These are phyloP conservation scores for Pontoporia blainvillei DNA, from an alignment of 2,113 vertebrate genomes.

Conservation along the genomic window DNA sequence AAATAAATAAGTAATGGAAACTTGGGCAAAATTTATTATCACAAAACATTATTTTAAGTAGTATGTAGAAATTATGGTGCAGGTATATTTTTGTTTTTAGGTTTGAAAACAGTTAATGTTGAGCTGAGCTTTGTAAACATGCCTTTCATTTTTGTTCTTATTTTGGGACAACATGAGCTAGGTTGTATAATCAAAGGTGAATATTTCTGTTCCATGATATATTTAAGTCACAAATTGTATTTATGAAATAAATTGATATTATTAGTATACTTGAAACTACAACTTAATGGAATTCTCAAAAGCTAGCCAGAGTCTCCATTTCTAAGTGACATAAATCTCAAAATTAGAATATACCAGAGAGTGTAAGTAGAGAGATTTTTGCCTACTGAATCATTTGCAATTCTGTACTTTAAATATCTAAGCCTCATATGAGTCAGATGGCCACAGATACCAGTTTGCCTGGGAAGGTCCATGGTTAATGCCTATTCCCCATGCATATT, in stretches of 20 bases:
- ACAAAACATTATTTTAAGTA: conserved; percentile 51
- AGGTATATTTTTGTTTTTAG: conserved; percentile 13
- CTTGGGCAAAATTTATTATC: background rate
- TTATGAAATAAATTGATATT: background rate
- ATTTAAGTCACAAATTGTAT: background rate
- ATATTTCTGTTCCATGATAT: background rate
- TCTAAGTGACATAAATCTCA: background rate
- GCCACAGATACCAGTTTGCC: background rate
- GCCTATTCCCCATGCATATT: accelerated
- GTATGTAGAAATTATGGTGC: conserved; percentile 36
- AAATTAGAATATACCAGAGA: background rate
- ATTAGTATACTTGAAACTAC: background rate
- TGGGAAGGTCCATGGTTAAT: background rate
- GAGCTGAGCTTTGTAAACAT: background rate
- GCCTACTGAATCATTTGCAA: background rate
- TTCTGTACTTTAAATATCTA: background rate
- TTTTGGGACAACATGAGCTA: background rate
- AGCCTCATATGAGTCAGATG: background rate
- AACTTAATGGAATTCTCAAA: background rate
- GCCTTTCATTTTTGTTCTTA: background rate
- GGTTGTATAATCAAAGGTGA: background rate
- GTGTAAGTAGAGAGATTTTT: background rate
- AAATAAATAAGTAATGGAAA: background rate
- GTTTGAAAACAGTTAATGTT: conserved; percentile 29
- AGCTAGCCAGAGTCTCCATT: background rate